Evolutionary conservation across 2,888 invertebrate genomes (phyloP), one percentile per base, ranked within the genome.

Genomic region (Parnassius glacialis): DNA sequence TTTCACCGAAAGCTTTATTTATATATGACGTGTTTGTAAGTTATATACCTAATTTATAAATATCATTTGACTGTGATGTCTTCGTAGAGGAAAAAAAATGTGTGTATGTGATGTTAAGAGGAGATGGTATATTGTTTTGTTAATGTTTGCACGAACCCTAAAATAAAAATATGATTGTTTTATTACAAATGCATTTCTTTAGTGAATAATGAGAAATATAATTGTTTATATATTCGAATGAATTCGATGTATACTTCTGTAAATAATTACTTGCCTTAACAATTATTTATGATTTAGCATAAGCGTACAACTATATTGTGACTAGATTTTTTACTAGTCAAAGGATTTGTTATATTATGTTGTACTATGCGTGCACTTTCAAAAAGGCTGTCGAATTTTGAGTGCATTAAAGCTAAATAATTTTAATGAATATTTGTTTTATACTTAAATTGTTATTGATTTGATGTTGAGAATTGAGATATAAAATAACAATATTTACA

Each of bases 301-400:
- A 77, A 74, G 75, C 74, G 77, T 77, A 83, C 80, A 80, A 81
- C 83, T 60, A 48, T 80, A 82, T 75, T n/a, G 78, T 74, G 90
- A 88, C 90, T 90, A 90, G 90, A 83, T 82, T 80, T 82, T 83
- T 83, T 78, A 79, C 90, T 90, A 90, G 90, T 90, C 90, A 90
- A 74, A 80, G 78, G 71, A 79, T 79, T 34, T 73, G 63, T 63
- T 63, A 59, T 63, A 59, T 20, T 13, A 52, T 42, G 10, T 48
- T 13, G 48, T 48, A 13, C 34, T 34, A 34, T 34, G 34, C 34
- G 34, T 34, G 34, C 5, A 34, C 34, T 34, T 34, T 34, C 34
- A 34, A 34, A 34, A 34, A 7, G 34, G 7, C 34, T 34, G 34
- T 34, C 34, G 7, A 34, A 34, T 34, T 34, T 34, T 7, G 34